These are phyloP conservation scores for Melopsittacus undulatus DNA, from an alignment of 2,797 vertebrate genomes.

Conservation along the genomic window DNA sequence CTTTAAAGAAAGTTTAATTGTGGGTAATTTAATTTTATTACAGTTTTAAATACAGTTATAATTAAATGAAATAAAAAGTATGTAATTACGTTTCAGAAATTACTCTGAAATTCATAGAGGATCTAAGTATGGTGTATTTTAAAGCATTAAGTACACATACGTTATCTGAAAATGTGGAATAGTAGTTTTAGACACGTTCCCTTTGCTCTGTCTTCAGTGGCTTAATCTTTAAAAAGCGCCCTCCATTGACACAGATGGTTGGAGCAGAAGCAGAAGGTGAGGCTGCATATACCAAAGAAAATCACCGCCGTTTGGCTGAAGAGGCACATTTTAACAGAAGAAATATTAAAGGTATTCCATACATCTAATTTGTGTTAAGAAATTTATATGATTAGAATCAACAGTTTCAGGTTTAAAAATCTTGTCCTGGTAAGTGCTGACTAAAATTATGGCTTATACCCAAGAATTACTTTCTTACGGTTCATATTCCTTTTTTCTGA, in stretches of 20 bases:
- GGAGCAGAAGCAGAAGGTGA: conserved; percentile 50
- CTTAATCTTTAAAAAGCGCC: conserved; percentile 32
- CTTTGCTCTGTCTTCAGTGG: conserved; percentile 61
- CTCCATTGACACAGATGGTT: conserved; percentile 37
- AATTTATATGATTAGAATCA: neutral
- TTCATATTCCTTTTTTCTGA: neutral
- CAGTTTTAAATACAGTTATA: neutral
- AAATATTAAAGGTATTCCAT: conserved; percentile 76
- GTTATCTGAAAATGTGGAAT: neutral
- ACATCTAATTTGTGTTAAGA: conserved; percentile 30
- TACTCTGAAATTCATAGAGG: neutral
- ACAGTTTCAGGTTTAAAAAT: conserved; percentile 22
- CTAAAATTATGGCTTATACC: neutral
- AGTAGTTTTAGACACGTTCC: neutral
- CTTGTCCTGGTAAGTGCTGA: conserved; percentile 1
- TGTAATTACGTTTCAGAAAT: neutral
- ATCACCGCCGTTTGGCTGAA: conserved; percentile 30
- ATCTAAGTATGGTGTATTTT: neutral
- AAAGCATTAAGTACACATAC: neutral
- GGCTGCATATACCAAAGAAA: conserved; percentile 44
- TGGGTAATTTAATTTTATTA: neutral
- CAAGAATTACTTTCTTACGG: conserved; percentile 20
- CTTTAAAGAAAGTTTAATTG: conserved; percentile 26
- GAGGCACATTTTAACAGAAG: conserved; percentile 46
- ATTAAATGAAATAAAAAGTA: conserved; percentile 12